Base-by-base conservation (phyloP, 2,888 invertebrate genomes). In the Leptopilina drosophilae region DNA sequence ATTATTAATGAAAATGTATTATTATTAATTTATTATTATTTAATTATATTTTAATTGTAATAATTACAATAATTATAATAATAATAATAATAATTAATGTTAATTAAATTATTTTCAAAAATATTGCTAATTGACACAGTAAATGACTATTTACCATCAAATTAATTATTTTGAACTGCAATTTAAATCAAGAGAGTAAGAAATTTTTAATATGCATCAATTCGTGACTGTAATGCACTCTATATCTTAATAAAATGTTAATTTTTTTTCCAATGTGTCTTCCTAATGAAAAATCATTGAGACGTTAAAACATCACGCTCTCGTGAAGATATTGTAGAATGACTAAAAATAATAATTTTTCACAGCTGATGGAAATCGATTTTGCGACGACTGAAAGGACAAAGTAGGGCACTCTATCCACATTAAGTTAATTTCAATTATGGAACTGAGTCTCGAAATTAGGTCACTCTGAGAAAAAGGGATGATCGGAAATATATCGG, bases 371-470 rank as follows among this genome's bases (percentile, higher is more conserved):
- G 53, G 56, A 33, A 73, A 56, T 73, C 69, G 69, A 73, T 73
- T 73, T 73, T 33, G n/a, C 33, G 53, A 73, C 69, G 33, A 56
- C 56, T 73, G 56, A 73, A 73, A 73, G 53, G 56, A 56, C 69
- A 73, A 73, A 73, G 69, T 73, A 73, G 49, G 69, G 33, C 69
- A 73, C 69, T 69, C 69, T 73, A 56, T 56, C 56, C 69, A 73
- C 33, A 73, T 73, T 33, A 73, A 73, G 69, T 73, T 73, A 73
- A 73, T 73, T 73, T 73, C 69, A 56, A 56, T 73, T 73, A 73
- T 73, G 53, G 33, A 73, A 56, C 69, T 73, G 33, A 33, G 69
- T 73, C 56, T 53, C 14, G 56, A 73, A 73, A 53, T 73, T 14
- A 56, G 69, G 69, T 56, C 69, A 73, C 69, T 73, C 69, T 73